Evolutionary conservation across 2,797 vertebrate genomes (phyloP), one percentile per base, ranked within the genome.

Genomic region (Megaceryle alcyon): DNA sequence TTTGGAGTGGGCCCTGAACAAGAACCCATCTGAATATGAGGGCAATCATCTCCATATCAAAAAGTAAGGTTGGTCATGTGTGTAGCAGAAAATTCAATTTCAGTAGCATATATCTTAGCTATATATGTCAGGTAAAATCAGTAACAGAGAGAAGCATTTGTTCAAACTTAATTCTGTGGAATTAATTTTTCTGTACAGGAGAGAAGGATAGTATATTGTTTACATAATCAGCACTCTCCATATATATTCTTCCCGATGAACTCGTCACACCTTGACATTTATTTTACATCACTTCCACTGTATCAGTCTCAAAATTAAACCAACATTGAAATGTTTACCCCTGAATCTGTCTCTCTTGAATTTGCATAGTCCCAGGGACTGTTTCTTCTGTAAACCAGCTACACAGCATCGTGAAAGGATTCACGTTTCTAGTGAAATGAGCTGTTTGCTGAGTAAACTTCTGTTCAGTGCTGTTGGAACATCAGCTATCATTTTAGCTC

Each of bases 231-330:
- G 8, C 33, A 31, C 13, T 75, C 35, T 77, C 25, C 79, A 92
- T 93, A 94, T 88, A 68, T 46, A 61, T 82, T 93, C 39, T 82
- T 90, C 92, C 49, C 75, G 41, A 94, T 86, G 63, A 90, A 65
- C 65, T 94, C 12, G 0, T 86, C 72, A 75, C 33, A 92, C 28
- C 33, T 85, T 91, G 75, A 83, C 43, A 87, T 86, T 94, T 95
- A 88, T 92, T 94, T 96, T 89, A 39, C 49, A 81, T 75, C 33
- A 54, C 23, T 89, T 78, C 22, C 60, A 84, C 48, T 56, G 25
- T 77, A 92, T 89, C 57, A 65, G 65, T 70, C 87, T 88, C 69
- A 89, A 91, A 87, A 92, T 81, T 91, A 93, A 95, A 78, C 75
- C 41, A 89, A 60, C n/a, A 69, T 17, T 61, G 53, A 73, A 91